These are phyloP conservation scores for Lapara coniferarum DNA, from an alignment of 2,888 invertebrate species.

Conservation along the genomic window DNA sequence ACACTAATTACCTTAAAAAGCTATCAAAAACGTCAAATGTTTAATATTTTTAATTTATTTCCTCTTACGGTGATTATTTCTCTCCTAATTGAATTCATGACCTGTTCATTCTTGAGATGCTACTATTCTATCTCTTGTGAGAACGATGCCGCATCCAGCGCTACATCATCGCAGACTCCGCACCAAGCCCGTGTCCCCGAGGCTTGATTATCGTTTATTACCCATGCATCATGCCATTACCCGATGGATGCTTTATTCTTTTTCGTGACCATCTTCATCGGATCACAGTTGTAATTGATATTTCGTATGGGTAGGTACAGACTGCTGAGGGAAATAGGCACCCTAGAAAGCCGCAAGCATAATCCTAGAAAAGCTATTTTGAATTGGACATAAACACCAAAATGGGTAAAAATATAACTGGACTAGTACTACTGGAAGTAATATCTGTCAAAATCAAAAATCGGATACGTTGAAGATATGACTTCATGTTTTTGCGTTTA, in stretches of 20 bases:
- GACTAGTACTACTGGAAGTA: too few species aligned
- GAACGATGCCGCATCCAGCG: conserved; percentile 2
- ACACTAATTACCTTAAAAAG: too few species aligned
- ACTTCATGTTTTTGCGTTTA: too few species aligned
- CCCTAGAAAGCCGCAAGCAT: not conserved
- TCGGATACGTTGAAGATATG: too few species aligned
- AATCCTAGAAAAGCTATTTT: not conserved
- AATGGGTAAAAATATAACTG: too few species aligned
- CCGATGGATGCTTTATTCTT: conserved; percentile 48
- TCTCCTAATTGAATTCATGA: too few species aligned
- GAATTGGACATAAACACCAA: too few species aligned
- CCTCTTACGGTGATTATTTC: too few species aligned
- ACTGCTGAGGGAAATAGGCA: not conserved
- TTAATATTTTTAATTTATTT: too few species aligned
- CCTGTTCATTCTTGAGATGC: not conserved
- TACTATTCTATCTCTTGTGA: not conserved
- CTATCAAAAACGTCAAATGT: too few species aligned
- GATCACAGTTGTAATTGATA: conserved; percentile 48
- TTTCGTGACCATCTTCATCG: conserved; percentile 46
- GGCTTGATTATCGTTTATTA: conserved; percentile 72
- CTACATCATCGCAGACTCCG: not conserved
- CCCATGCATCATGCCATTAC: conserved; percentile 62
- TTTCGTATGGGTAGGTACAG: conserved; percentile 40
- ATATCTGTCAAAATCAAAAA: too few species aligned
- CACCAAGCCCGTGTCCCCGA: conserved; percentile 48